A percentile compares a stretch with the other conserved stretches of the same genome.
Conservation (phyloP, 2,888 invertebrate genomes). For the Mesopsocus fuscifrons region DNA sequence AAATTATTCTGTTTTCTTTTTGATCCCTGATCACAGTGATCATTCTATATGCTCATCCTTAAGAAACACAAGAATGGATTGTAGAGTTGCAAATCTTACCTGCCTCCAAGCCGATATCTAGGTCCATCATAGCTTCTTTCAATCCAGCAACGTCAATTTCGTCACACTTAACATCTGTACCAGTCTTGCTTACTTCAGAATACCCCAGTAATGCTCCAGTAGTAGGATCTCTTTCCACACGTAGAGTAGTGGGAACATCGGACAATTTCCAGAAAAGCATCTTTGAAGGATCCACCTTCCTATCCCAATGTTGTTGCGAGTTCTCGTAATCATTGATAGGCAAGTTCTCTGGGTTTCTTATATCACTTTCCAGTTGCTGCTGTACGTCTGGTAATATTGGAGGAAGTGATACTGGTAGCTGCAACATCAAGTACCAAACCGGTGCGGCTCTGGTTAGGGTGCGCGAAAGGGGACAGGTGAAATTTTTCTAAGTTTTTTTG, state of each 20-base stretch:
- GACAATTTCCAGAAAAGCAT: conserved; percentile 31
- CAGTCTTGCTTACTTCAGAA: conserved; percentile 29
- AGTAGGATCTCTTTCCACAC: conserved; percentile 51
- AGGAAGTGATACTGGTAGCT: conserved; percentile 31
- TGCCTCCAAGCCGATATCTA: no score
- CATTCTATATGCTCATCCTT: no score
- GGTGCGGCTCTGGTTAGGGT: no score
- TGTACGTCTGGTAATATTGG: conserved; percentile 45
- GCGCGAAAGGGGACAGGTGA: no score
- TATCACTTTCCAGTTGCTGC: conserved; percentile 42
- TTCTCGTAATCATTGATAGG: conserved; percentile 52
- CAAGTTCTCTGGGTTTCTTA: conserved; percentile 45
- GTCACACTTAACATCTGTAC: not conserved
- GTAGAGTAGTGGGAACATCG: conserved; percentile 30
- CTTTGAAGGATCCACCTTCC: conserved; percentile 32
- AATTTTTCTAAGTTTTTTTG: no score
- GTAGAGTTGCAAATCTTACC: no score
- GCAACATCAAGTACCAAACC: no score
- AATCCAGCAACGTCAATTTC: no score
- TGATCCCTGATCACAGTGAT: no score
- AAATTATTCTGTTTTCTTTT: no score
- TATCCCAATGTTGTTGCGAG: conserved; percentile 45
- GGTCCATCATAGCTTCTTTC: no score
- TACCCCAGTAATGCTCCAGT: conserved; percentile 58
- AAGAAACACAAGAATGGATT: no score